Evolutionary conservation across 92 coral and sea anemone species (phyloP), one percentile per base, ranked within the genome.

Genomic region (Hydrozoanthus gracilis): DNA sequence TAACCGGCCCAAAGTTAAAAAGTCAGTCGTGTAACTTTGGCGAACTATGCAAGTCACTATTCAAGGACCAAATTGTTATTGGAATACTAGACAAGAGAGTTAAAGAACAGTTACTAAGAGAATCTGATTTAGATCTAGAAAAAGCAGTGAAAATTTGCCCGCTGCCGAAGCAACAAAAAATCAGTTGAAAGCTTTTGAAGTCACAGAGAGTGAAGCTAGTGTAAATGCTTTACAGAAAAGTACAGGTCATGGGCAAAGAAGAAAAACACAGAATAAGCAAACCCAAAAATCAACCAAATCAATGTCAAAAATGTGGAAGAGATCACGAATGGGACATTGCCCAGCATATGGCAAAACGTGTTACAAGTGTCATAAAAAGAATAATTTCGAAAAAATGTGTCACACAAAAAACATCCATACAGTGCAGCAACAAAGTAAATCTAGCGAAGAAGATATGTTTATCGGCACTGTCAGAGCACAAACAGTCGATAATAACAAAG

Each of bases 1-100:
- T 79, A 17, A 79, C 72, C 4, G 84, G 60, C 46, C 84, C 60
- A 60, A 79, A 58, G 10, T 7, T 66, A 10, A 79, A 79, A 58
- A 79, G 85, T 58, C 85, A 79, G 85, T 79, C 85, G 48, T 54
- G 85, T 48, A 79, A 79, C 8, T 79, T 79, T 79, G 71, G 73
- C 14, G 61, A 16, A 79, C 72, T 79, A 13, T 17, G 27, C 9
- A 50, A 0, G 4, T 79, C 84, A n/a, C 73, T 79, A 3, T 56
- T 79, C n/a, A 79, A 47, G 60, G 51, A 56, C 15, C 84, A 79
- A 56, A 79, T 79, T 9, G 84, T 58, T 11, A 79, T 79, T 79
- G 84, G 84, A 47, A 79, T 79, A 8, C 10, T 51, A 10, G 84
- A 79, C 49, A 71, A 71, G 76, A 71, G 44, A 71, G 76, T 71